Conservation (phyloP, 2,888 invertebrate species). For the Petrolisthes manimaculis region DNA sequence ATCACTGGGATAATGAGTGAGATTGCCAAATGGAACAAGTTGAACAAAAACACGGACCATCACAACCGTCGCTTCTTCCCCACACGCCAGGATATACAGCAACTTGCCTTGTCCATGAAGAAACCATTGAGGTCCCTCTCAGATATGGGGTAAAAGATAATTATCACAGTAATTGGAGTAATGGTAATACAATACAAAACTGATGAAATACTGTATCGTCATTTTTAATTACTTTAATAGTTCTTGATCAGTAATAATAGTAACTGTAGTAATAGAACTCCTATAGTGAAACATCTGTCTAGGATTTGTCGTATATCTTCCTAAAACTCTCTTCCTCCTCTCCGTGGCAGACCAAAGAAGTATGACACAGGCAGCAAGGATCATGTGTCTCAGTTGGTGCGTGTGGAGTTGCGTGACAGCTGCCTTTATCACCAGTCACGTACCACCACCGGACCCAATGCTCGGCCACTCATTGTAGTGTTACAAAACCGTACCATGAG, state of each 20-base stretch:
- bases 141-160: neutral
- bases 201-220: no score
- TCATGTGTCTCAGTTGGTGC: constrained; percentile 19
- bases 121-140: neutral
- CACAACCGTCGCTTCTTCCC: constrained; percentile 47
- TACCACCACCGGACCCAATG: constrained; percentile 45
- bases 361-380: constrained; percentile 34
- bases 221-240: no score
- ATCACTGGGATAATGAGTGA: constrained; percentile 41
- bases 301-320: neutral
- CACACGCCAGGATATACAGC: constrained; percentile 49
- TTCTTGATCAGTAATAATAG: no score
- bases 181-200: no score
- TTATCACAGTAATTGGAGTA: no score
- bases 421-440: constrained; percentile 50
- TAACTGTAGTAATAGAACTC: neutral
- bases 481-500: constrained; percentile 36
- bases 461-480: constrained; percentile 46
- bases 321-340: neutral
- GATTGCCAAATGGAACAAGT: constrained; percentile 57
- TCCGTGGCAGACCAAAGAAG: constrained; percentile 32
- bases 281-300: constrained; percentile 7
- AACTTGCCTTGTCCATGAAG: constrained; percentile 33
- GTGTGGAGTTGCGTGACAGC: constrained; percentile 32
- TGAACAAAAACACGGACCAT: constrained; percentile 48